phyloP scores from a whole-genome alignment of 2,888 invertebrate genomes.

The Protonemura montana region DNA sequence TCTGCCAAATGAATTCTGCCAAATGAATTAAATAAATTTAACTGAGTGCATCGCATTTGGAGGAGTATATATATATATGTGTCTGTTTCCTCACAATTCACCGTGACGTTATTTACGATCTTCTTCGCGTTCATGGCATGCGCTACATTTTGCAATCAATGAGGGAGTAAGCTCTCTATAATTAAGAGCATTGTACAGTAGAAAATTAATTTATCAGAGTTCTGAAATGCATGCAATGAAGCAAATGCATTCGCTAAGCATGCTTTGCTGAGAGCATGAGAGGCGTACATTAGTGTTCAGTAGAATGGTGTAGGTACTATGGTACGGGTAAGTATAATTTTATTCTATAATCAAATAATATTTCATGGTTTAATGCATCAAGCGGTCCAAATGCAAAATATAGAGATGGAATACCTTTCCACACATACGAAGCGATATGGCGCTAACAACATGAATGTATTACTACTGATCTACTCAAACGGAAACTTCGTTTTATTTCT shows the following conservation, averaged over 20 bases:
- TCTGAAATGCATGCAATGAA: slow-evolving; percentile 7
- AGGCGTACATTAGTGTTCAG: neutral
- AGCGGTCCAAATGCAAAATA: neutral
- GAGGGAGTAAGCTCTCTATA: neutral
- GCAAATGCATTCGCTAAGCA: neutral
- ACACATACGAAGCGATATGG: neutral
- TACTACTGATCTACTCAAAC: neutral
- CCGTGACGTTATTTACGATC: neutral
- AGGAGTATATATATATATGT: neutral
- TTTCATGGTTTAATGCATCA: neutral
- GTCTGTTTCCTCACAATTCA: neutral
- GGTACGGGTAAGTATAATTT: neutral
- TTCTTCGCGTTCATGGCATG: neutral
- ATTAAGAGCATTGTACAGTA: slow-evolving; percentile 13
- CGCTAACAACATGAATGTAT: neutral
- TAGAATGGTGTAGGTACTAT: neutral
- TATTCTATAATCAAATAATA: slow-evolving; percentile 15
- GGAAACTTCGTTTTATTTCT: no score
- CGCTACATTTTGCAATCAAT: neutral
- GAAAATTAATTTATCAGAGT: slow-evolving; percentile 7
- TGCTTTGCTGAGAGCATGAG: no score
- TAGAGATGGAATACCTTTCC: neutral
- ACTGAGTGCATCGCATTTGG: neutral
- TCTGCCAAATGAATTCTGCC: neutral
- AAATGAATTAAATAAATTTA: slow-evolving; percentile 8